Evolutionary conservation across 2,888 invertebrate species (phyloP), one percentile per base, ranked within the genome.

Genomic region (Cephus pygmeus): DNA sequence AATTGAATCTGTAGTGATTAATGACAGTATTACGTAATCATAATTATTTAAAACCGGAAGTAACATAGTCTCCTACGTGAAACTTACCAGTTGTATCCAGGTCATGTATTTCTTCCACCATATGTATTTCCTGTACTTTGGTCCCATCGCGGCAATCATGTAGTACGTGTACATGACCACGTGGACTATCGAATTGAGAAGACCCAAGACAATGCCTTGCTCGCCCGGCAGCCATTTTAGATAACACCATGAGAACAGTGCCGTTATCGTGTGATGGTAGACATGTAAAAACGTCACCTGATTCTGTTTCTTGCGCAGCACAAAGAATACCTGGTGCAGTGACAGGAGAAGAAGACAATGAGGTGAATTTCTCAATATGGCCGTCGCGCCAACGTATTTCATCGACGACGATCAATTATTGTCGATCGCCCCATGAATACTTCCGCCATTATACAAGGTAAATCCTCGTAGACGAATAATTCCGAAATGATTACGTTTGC

Each of bases 81-180:
- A 9, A 2, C 3, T 30, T 90, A 96, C 96, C 93, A 97, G 91
- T 91, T 97, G 97, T 85, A 97, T 93, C 80, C 93, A 93, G 0
- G 97, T 97, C 92, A 97, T 95, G 88, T 97, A 95, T 85, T 95
- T 96, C 90, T 97, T 97, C 97, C 97, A 97, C 94, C 96, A 96
- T 74, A 97, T 92, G 89, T 95, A 96, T 87, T 95, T 95, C 80
- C 94, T 94, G 82, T 95, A 94, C 35, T 93, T 90, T 0, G 96
- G 96, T 23, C 97, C 97, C 80, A 96, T 91, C 0, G 96, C 96
- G 0, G 97, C 93, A 88, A 97, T 90, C 69, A 96, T 94, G 85
- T 97, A 97, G 88, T 97, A 97, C 0, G 94, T 92, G 88, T 97
- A 97, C 97, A 97, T 97, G 83, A 97, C 92, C 0, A 96, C 93